Evolutionary conservation across 2,888 invertebrate species (phyloP).

Genomic region (Phortica okadai): DNA sequence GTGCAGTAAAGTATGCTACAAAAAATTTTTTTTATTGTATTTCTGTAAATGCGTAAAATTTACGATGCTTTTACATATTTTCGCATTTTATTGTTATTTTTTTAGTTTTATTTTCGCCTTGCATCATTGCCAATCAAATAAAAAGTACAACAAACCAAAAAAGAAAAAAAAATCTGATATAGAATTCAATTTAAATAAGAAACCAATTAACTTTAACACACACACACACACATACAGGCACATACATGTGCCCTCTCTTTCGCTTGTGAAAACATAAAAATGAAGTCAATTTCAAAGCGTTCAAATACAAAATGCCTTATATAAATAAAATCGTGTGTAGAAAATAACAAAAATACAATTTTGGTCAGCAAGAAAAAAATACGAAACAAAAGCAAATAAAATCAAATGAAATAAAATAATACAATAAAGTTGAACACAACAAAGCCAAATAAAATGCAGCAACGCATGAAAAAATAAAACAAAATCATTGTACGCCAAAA

Average conservation of each 20-base stretch:
- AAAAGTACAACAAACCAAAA: conserved; percentile 39
- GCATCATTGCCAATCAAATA: conserved; percentile 15
- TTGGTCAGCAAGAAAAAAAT: not conserved
- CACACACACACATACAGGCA: conserved; percentile 28
- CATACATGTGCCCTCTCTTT: not conserved
- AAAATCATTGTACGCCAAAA: conserved; percentile 28
- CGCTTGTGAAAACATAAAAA: conserved; percentile 54
- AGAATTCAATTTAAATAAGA: conserved; percentile 66
- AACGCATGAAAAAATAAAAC: conserved; percentile 8
- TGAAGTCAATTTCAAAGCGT: conserved; percentile 66
- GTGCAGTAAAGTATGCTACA: conserved; percentile 53
- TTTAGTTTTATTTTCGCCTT: not conserved
- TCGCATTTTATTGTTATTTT: conserved; percentile 30
- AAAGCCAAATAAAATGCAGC: not conserved
- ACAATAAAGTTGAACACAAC: not conserved
- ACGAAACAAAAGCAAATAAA: not conserved
- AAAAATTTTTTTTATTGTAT: conserved; percentile 50
- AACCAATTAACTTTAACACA: conserved; percentile 69
- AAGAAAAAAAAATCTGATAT: conserved; percentile 30
- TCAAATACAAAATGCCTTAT: conserved; percentile 29
- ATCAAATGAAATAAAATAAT: not conserved
- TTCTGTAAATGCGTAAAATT: conserved; percentile 43
- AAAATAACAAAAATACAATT: conserved; percentile 13
- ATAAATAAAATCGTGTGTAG: conserved; percentile 11
- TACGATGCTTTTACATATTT: conserved; percentile 54